phyloP scores from a whole-genome alignment of 37 sponge, comb jelly and placozoan genomes.

The Theonella swinhoei region DNA sequence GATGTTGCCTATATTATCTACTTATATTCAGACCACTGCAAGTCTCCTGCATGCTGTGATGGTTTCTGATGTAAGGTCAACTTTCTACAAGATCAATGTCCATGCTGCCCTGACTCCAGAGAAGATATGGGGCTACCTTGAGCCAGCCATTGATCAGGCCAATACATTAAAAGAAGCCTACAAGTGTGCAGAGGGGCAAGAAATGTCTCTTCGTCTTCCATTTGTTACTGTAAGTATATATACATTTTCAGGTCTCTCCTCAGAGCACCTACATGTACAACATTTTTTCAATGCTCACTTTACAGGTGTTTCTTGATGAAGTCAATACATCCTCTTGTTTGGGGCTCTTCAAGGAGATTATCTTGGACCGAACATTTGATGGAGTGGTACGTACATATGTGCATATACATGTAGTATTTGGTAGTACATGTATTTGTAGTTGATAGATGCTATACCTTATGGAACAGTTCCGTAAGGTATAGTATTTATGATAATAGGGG shows the following conservation, averaged over 20 bases:
- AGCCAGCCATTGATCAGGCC: conserved; percentile 53
- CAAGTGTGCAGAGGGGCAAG: neutral
- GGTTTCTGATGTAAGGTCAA: conserved; percentile 36
- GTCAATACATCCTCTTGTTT: conserved; percentile 91
- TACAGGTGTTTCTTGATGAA: conserved; percentile 81
- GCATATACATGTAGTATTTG: too few species aligned
- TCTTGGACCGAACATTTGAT: conserved; percentile 80
- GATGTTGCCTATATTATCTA: too few species aligned
- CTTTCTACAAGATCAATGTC: conserved; percentile 87
- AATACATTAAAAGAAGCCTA: conserved; percentile 21
- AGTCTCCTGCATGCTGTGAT: conserved; percentile 49
- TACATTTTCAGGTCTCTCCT: neutral
- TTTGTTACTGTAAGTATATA: conserved; percentile 59
- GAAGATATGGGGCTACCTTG: conserved; percentile 48
- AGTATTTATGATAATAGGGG: too few species aligned
- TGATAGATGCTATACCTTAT: too few species aligned
- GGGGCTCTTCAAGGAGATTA: conserved; percentile 87
- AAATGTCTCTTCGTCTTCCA: conserved; percentile 47
- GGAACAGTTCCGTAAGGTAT: too few species aligned
- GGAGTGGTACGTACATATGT: conserved; percentile 70
- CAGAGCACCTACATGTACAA: neutral
- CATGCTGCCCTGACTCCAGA: conserved; percentile 76
- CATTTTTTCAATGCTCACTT: too few species aligned
- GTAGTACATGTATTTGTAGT: too few species aligned
- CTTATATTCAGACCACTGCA: conserved; percentile 54